phyloP scores from a whole-genome alignment of 2,797 vertebrate genomes.

The Pangasius larnaudii region DNA sequence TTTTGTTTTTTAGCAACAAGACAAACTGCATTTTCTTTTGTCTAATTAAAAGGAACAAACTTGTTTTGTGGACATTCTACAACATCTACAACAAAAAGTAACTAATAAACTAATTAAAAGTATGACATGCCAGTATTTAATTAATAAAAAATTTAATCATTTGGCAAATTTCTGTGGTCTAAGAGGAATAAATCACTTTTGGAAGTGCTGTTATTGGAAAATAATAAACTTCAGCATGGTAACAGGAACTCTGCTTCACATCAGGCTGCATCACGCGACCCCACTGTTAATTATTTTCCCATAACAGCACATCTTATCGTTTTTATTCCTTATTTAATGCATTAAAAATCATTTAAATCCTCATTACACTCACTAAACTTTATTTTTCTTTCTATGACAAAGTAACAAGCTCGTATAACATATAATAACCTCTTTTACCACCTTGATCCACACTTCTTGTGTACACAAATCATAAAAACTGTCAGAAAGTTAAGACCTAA shows the following conservation, averaged over 20 bases:
- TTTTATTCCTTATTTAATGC: neutral
- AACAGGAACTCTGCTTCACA: neutral
- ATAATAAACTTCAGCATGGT: neutral
- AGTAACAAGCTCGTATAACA: neutral
- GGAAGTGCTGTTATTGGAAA: neutral
- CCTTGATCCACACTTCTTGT: neutral
- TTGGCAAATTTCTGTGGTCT: neutral
- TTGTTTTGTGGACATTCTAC: neutral
- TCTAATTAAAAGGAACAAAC: neutral
- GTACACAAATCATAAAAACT: constrained; percentile 1
- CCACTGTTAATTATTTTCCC: neutral
- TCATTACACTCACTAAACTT: neutral
- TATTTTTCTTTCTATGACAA: neutral
- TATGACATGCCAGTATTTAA: neutral
- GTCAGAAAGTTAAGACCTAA: neutral
- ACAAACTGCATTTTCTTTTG: neutral
- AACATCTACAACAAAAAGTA: neutral
- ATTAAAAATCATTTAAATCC: neutral
- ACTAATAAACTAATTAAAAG: neutral
- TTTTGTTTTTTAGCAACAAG: neutral
- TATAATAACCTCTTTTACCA: neutral
- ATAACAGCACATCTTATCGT: neutral
- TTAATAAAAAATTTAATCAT: neutral
- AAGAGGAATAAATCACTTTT: neutral
- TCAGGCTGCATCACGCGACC: neutral